Percentiles rank a stretch among this genome's conserved stretches.
Evolutionary conservation across 1,140 invertebrate genomes (phyloP).

Genomic region (Dendrolimus kikuchii): DNA sequence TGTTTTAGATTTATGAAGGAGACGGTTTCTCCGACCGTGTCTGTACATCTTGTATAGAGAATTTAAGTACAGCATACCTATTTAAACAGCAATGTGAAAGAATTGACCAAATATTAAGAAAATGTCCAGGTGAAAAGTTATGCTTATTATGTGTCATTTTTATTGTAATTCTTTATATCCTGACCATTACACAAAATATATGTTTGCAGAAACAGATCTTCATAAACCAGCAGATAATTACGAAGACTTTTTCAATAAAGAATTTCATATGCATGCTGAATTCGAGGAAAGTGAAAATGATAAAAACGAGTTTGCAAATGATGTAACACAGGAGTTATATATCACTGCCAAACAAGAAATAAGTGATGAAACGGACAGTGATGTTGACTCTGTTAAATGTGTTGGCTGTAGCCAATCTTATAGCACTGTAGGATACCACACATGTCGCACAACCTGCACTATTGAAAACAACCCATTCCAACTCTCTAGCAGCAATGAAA

Average conservation of each 20-base stretch:
- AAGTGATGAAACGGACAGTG: conserved; percentile 66
- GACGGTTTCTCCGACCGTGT: conserved; percentile 78
- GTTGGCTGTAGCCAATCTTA: conserved; percentile 56
- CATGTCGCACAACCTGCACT: conserved; percentile 53
- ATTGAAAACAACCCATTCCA: conserved; percentile 54
- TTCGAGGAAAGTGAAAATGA: conserved; percentile 41
- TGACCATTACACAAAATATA: not conserved
- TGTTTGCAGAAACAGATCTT: conserved; percentile 34
- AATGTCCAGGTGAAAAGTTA: conserved; percentile 56
- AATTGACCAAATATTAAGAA: conserved; percentile 72
- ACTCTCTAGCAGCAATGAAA: conserved; percentile 53
- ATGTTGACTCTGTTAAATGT: conserved; percentile 61
- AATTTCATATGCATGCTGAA: conserved; percentile 51
- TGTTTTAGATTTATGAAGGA: conserved; percentile 56
- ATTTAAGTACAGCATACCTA: conserved; percentile 75
- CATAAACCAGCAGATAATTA: conserved; percentile 39
- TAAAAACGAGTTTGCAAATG: conserved; percentile 44
- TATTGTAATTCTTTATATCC: not conserved
- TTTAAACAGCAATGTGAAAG: conserved; percentile 78
- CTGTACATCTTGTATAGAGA: conserved; percentile 74
- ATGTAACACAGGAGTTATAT: conserved; percentile 21
- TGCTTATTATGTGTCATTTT: conserved; percentile 1
- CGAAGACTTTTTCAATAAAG: conserved; percentile 50
- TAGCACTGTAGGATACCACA: conserved; percentile 44
- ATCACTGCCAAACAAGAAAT: conserved; percentile 30